Percentiles rank a stretch among this genome's conserved stretches.
These are phyloP conservation scores for Melanerpes formicivorus DNA, from an alignment of 2,113 vertebrate genomes.

Conservation along the genomic window DNA sequence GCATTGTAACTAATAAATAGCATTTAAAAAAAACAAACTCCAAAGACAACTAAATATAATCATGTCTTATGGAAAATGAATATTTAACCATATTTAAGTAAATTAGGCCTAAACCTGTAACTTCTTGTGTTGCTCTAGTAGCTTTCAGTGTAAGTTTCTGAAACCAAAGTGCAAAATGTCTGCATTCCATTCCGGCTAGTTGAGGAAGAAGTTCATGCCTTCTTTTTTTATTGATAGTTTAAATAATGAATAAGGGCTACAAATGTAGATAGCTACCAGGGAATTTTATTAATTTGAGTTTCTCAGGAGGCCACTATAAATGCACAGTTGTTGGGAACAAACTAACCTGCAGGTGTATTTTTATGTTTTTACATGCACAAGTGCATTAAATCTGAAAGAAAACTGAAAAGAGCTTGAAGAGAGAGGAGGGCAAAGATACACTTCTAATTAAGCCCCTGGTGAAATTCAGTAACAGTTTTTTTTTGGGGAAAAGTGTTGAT, in stretches of 20 bases:
- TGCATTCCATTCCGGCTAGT: background rate
- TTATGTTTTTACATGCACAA: background rate
- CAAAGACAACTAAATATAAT: background rate
- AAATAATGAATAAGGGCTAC: constrained; percentile 4
- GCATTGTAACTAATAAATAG: background rate
- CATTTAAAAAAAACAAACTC: background rate
- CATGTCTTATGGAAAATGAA: background rate
- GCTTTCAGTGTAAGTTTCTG: background rate
- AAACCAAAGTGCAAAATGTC: background rate
- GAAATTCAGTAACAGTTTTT: background rate
- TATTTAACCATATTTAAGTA: background rate
- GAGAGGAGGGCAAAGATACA: background rate
- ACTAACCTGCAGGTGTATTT: background rate
- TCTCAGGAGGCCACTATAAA: background rate
- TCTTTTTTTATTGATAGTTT: background rate
- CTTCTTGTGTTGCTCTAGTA: background rate
- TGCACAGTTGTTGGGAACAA: background rate
- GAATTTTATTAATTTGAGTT: background rate
- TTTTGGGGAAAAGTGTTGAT: background rate
- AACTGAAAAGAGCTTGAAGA: background rate
- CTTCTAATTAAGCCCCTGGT: constrained; percentile 16
- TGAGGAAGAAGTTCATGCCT: background rate
- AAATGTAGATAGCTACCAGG: background rate
- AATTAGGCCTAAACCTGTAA: background rate
- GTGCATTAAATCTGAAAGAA: background rate